Evolutionary conservation across 2,888 invertebrate species (phyloP).

Genomic region (Oscheius sp.): DNA sequence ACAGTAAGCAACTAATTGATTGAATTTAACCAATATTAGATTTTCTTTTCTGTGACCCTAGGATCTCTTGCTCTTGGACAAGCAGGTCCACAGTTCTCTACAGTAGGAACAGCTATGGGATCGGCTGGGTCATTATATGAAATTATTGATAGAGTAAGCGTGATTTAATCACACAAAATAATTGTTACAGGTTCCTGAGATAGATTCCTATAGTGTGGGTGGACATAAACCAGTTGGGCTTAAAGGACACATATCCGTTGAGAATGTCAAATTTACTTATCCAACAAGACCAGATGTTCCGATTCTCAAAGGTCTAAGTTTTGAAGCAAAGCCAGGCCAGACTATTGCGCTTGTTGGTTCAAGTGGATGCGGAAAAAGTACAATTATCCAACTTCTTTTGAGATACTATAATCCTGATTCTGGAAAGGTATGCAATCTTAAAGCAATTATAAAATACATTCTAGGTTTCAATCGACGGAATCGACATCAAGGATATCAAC

Average conservation of each 20-base stretch:
- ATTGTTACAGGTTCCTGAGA: conserved; percentile 51
- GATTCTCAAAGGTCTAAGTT: conserved; percentile 51
- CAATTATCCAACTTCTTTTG: conserved; percentile 58
- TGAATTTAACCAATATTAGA: neutral
- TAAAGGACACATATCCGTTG: conserved; percentile 71
- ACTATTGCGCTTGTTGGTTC: conserved; percentile 64
- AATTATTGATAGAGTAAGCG: conserved; percentile 71
- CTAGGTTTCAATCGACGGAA: conserved; percentile 72
- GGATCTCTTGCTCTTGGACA: conserved; percentile 78
- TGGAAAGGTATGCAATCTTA: conserved; percentile 43
- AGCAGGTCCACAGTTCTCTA: conserved; percentile 83
- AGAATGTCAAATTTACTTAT: conserved; percentile 71
- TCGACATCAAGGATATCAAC: conserved; percentile 72
- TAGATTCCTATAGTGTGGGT: conserved; percentile 45
- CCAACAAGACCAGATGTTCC: conserved; percentile 71
- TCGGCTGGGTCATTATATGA: conserved; percentile 77
- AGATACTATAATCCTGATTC: conserved; percentile 59
- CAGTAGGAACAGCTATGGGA: conserved; percentile 81
- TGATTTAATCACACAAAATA: neutral
- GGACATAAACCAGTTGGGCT: conserved; percentile 71
- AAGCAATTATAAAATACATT: too few species aligned
- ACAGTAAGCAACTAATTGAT: conserved; percentile 63
- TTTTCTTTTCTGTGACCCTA: conserved; percentile 67
- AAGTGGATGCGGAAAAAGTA: conserved; percentile 62
- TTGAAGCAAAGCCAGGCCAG: conserved; percentile 58